Conservation (phyloP, 2,113 vertebrate species). For the Tricholaema leucomelas region DNA sequence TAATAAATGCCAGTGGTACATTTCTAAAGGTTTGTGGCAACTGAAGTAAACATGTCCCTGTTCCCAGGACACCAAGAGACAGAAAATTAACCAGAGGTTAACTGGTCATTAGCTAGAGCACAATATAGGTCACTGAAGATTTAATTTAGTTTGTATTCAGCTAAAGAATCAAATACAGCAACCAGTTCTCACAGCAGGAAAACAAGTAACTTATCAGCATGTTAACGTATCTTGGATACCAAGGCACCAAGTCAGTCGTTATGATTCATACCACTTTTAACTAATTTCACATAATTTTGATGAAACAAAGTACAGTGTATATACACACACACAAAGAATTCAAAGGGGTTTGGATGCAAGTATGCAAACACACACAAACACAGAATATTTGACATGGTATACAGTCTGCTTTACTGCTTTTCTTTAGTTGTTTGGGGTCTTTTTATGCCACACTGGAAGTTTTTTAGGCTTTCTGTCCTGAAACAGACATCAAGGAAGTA, state of each 20-base stretch:
- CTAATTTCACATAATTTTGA: constrained; percentile 27
- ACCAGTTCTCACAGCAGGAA: constrained; percentile 78
- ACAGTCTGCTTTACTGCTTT: background rate
- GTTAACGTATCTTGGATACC: constrained; percentile 74
- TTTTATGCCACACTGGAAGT: background rate
- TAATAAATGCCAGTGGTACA: constrained; percentile 61
- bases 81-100: constrained; percentile 76
- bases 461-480: background rate
- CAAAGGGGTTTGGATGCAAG: background rate
- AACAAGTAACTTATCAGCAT: constrained; percentile 67
- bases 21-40: constrained; percentile 75
- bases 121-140: constrained; percentile 74
- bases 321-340: background rate
- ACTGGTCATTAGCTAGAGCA: constrained; percentile 72
- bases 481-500: background rate
- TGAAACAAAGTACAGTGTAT: background rate
- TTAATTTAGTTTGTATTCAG: constrained; percentile 74
- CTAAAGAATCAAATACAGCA: constrained; percentile 68
- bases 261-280: constrained; percentile 48
- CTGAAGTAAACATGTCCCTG: constrained; percentile 71
- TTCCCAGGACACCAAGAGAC: constrained; percentile 80
- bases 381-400: background rate
- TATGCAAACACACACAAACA: background rate
- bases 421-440: background rate
- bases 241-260: background rate